Evolutionary conservation across 2,888 invertebrate genomes (phyloP), one percentile per base, ranked within the genome.

Genomic region (Drosophila bunnanda): DNA sequence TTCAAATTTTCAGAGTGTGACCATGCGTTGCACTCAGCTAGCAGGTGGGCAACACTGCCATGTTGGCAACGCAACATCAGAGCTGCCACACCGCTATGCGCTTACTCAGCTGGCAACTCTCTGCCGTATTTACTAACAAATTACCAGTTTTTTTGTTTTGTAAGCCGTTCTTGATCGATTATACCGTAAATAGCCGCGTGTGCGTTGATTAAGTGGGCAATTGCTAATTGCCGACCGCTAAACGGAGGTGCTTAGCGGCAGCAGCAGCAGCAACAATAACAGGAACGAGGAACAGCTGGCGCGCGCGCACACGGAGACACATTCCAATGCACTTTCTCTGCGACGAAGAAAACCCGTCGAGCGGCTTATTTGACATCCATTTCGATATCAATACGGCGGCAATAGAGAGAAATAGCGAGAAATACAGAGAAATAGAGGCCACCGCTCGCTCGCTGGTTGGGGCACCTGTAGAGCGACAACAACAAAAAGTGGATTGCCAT

Each of bases 291-390:
- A 75, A 28, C 69, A 65, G 60, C 57, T 56, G 39, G 57, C 32
- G 9, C 44, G 25, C 44, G 25, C 46, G 12, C 46, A 54, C 46
- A 54, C 72, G 56, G 61, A 70, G 55, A 60, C 66, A 54, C 75
- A 82, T 88, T 86, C 83, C 82, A 64, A 78, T 86, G 88, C 88
- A 88, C 82, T 83, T 83, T 83, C 82, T 78, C 82, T 80, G 50
- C 50, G 32, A 52, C 54, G n/a, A 55, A 54, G 48, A 74, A 74
- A 74, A 72, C 74, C 74, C 52, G 72, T 72, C 65, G 65, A 72
- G 70, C 57, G 72, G 74, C 74, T 75, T 65, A 68, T 80, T 88
- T 88, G 88, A 88, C 82, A 83, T 83, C 83, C 86, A 82, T 88
- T 72, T 46, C 80, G 71, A 82, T 82, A 82, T 88, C 82, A 82